Evolutionary conservation across 2,888 invertebrate species (phyloP).

Genomic region (Eilema griseolum): DNA sequence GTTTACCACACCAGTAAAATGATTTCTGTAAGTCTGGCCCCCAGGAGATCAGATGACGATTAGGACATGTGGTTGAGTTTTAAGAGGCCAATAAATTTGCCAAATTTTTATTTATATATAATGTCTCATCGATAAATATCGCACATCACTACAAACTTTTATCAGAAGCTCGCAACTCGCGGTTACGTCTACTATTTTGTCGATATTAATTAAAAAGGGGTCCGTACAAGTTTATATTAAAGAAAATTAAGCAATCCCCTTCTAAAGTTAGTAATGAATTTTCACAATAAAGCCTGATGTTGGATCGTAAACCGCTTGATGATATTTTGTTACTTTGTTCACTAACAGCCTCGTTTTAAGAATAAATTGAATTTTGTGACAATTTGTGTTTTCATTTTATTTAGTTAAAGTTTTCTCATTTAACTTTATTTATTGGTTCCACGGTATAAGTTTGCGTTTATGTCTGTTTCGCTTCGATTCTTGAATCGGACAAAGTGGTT

Average conservation of each 20-base stretch:
- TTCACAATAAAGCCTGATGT: constrained; percentile 66
- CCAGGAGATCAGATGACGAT: too few species aligned
- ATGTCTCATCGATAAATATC: constrained; percentile 23
- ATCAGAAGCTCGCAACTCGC: constrained; percentile 70
- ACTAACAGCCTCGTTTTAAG: constrained; percentile 56
- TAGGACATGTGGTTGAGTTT: too few species aligned
- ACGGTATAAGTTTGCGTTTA: background rate
- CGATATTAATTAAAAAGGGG: constrained; percentile 87
- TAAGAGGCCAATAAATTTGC: too few species aligned
- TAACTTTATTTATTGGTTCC: constrained; percentile 9
- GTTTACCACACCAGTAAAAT: too few species aligned
- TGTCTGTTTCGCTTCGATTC: background rate
- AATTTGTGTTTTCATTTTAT: constrained; percentile 37
- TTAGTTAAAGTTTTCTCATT: constrained; percentile 12
- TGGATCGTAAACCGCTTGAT: constrained; percentile 52
- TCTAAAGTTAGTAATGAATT: constrained; percentile 81
- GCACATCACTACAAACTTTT: constrained; percentile 71
- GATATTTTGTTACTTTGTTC: constrained; percentile 62
- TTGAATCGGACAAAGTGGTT: background rate
- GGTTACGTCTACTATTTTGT: constrained; percentile 84
- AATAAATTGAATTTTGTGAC: constrained; percentile 53
- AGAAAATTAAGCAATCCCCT: constrained; percentile 86
- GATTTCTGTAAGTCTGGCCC: too few species aligned
- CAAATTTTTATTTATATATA: too few species aligned
- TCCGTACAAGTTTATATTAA: constrained; percentile 86